Percentiles rank a stretch among this genome's conserved stretches.
These are phyloP conservation scores for Kryptolebias marmoratus DNA, from an alignment of 2,113 vertebrate genomes.

Conservation along the genomic window DNA sequence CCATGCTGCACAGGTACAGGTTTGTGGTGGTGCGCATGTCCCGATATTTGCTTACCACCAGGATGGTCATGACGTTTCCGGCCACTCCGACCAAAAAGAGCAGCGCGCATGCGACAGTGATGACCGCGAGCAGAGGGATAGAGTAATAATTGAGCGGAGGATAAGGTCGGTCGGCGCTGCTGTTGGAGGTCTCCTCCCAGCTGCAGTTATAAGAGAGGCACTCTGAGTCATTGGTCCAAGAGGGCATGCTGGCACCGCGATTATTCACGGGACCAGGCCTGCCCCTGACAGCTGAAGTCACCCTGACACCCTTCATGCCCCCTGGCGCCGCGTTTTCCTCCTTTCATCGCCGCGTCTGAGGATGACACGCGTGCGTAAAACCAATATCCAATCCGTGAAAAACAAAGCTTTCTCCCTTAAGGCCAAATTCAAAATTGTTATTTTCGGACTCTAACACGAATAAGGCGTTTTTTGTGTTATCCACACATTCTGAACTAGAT, in stretches of 20 bases:
- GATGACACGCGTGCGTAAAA: constrained; percentile 49
- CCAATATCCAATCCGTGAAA: neutral
- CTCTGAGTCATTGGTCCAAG: constrained; percentile 73
- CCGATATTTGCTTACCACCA: constrained; percentile 91
- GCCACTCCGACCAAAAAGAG: constrained; percentile 88
- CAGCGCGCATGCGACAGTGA: constrained; percentile 87
- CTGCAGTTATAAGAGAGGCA: constrained; percentile 80
- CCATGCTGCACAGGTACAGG: constrained; percentile 97
- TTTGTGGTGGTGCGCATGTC: constrained; percentile 97
- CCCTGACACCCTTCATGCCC: constrained; percentile 45
- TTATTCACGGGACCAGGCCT: constrained; percentile 55
- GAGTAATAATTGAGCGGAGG: constrained; percentile 85
- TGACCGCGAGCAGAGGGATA: constrained; percentile 86
- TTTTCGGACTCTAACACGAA: neutral
- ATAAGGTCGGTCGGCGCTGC: constrained; percentile 25
- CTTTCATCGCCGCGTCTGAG: constrained; percentile 34
- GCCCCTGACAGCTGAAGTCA: constrained; percentile 44
- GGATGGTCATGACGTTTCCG: constrained; percentile 93
- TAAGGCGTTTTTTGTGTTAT: neutral
- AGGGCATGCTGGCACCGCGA: constrained; percentile 80
- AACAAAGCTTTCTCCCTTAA: neutral
- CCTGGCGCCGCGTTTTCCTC: constrained; percentile 10
- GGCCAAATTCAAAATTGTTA: neutral
- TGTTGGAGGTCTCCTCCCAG: constrained; percentile 71
- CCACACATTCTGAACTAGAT: neutral